These are phyloP conservation scores for Diacarnus erythraeanus DNA, from an alignment of 37 sponge, comb jelly and placozoan species.

Conservation along the genomic window DNA sequence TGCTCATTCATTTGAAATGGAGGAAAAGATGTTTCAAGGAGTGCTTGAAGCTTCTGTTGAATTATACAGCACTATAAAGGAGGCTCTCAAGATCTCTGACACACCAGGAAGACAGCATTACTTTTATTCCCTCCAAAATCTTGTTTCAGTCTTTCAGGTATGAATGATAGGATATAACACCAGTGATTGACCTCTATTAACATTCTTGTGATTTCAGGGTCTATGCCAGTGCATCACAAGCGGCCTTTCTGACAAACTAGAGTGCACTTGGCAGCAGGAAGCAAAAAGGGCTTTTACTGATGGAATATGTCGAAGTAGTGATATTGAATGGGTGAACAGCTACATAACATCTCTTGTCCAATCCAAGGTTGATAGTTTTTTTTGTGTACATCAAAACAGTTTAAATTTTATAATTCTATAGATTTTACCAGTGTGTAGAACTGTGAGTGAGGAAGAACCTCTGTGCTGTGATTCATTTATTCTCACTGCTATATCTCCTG, in stretches of 20 bases:
- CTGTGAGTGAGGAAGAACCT: background rate
- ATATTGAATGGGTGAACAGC: conserved; percentile 42
- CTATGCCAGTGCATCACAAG: conserved; percentile 2
- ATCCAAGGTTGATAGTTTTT: background rate
- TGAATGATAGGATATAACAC: background rate
- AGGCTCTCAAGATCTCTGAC: conserved; percentile 32
- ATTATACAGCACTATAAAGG: conserved; percentile 31
- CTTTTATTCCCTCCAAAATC: conserved; percentile 55
- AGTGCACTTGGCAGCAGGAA: conserved; percentile 65
- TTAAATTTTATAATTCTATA: too few relatives aligned
- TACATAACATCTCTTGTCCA: background rate
- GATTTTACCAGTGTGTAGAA: background rate
- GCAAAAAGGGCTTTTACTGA: conserved; percentile 56
- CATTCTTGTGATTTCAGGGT: too few relatives aligned
- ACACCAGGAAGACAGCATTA: conserved; percentile 77
- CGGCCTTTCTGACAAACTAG: background rate
- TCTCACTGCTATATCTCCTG: conserved; percentile 20
- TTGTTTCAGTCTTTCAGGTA: conserved; percentile 64
- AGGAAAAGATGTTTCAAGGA: background rate
- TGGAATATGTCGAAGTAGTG: conserved; percentile 52
- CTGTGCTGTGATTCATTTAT: background rate
- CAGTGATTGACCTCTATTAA: background rate
- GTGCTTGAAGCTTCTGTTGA: conserved; percentile 28
- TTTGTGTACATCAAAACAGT: too few relatives aligned
- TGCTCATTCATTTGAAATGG: background rate